Conservation (phyloP, 2,888 invertebrate genomes). For the Orthosia cruda region DNA sequence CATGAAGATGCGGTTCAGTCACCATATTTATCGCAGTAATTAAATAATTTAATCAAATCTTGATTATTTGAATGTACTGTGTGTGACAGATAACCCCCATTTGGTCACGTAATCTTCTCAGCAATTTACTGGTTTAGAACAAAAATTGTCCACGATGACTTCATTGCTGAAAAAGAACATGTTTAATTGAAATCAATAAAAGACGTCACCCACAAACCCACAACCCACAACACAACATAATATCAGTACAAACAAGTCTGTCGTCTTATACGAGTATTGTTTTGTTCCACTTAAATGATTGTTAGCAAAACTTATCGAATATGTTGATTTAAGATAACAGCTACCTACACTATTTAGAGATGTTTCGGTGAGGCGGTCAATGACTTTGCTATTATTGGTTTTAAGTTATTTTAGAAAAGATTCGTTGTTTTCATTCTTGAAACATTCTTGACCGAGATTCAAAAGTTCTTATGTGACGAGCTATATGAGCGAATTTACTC, state of each 20-base stretch:
- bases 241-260: constrained; percentile 42
- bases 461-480: constrained; percentile 37
- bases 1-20: neutral
- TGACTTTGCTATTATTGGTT: constrained; percentile 63
- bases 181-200: constrained; percentile 34
- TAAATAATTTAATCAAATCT: constrained; percentile 19
- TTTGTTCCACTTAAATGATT: constrained; percentile 47
- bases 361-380: constrained; percentile 63
- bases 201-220: constrained; percentile 23
- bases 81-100: constrained; percentile 29
- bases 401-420: constrained; percentile 51
- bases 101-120: constrained; percentile 21
- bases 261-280: constrained; percentile 23
- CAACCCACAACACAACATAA: neutral
- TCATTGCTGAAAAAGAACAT: no score
- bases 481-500: constrained; percentile 34
- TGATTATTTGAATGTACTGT: constrained; percentile 9
- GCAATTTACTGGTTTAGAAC: constrained; percentile 27
- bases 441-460: constrained; percentile 63
- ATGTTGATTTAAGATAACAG: constrained; percentile 65
- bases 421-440: constrained; percentile 48
- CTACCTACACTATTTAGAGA: constrained; percentile 45
- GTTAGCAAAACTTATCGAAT: constrained; percentile 59
- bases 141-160: constrained; percentile 4
- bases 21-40: constrained; percentile 24